Conservation (phyloP, 2,888 invertebrate genomes). For the Dryococelus australis region DNA sequence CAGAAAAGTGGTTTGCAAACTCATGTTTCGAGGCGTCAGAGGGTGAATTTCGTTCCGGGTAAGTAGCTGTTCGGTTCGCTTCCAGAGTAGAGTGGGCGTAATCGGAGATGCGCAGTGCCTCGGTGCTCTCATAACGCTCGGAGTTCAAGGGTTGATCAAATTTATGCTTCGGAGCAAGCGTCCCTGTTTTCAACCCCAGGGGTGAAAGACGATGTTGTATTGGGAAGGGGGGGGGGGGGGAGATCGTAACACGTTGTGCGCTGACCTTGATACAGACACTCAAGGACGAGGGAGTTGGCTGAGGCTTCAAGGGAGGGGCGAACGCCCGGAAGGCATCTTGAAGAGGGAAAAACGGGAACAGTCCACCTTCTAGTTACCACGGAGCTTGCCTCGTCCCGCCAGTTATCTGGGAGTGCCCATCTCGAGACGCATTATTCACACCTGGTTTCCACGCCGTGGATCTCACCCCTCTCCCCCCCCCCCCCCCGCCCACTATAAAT, state of each 20-base stretch:
- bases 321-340: background rate
- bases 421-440: background rate
- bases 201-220: no score
- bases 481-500: background rate
- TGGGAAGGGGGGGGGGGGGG: background rate
- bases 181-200: no score
- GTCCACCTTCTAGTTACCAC: background rate
- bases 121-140: no score
- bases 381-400: background rate
- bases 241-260: background rate
- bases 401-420: background rate
- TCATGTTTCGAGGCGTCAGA: no score
- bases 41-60: no score
- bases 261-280: background rate
- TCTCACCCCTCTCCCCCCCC: background rate
- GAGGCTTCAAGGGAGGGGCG: background rate
- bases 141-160: no score
- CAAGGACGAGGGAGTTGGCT: background rate
- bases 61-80: no score
- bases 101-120: no score
- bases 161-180: no score
- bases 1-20: no score
- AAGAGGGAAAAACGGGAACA: background rate
- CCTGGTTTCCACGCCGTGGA: conserved; percentile 10
- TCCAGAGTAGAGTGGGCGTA: no score